Conservation (phyloP, 2,113 vertebrate genomes). For the Corythornis madagascariensis region DNA sequence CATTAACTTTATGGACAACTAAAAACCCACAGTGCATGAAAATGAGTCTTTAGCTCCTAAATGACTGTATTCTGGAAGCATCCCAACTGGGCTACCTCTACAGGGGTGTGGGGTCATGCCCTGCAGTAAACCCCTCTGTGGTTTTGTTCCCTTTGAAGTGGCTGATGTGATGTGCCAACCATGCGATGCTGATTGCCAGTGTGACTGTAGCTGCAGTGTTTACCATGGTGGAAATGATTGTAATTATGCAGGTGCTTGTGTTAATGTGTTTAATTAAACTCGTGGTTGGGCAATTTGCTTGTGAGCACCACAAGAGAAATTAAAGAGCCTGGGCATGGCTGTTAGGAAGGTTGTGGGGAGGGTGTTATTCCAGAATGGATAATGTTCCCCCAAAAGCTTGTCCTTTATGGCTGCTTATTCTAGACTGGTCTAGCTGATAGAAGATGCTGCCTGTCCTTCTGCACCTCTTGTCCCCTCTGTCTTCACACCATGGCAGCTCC, state of each 20-base stretch:
- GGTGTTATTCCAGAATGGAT: rapidly evolving
- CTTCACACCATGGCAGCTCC: neutral
- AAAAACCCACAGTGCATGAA: neutral
- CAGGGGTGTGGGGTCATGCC: neutral
- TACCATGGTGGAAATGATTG: neutral
- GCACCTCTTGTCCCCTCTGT: neutral
- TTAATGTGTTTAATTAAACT: constrained; percentile 7
- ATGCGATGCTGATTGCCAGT: neutral
- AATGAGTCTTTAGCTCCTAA: neutral
- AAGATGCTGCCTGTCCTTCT: neutral
- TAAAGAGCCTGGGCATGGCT: neutral
- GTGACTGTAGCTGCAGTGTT: neutral
- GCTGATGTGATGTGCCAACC: neutral
- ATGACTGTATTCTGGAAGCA: neutral
- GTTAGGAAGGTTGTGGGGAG: neutral
- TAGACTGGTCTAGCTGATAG: rapidly evolving
- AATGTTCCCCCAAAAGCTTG: rapidly evolving
- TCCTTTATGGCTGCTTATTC: rapidly evolving
- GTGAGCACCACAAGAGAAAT: neutral
- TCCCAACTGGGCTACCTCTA: neutral
- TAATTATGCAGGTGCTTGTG: neutral
- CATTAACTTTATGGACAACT: neutral
- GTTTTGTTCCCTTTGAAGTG: neutral
- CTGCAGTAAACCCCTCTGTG: neutral
- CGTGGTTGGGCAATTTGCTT: neutral